A percentile compares a stretch with the other conserved stretches of the same genome.
These are phyloP conservation scores for Drosophila birchii DNA, from an alignment of 2,888 invertebrate genomes.

Conservation along the genomic window DNA sequence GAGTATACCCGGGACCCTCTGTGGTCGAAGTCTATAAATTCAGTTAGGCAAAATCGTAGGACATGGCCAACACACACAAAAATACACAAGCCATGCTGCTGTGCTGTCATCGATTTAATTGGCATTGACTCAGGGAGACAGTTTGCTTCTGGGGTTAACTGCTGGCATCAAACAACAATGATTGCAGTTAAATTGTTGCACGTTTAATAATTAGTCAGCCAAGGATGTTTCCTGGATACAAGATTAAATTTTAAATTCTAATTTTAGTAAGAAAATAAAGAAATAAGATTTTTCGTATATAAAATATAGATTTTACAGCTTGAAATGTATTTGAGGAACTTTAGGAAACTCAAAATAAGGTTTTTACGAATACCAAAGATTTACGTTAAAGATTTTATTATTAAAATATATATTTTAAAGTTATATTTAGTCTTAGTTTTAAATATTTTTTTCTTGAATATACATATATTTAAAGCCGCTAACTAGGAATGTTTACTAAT, in stretches of 20 bases:
- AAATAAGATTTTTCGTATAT: background rate
- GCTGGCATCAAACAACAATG: conserved; percentile 15
- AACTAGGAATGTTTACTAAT: background rate
- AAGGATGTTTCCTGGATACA: background rate
- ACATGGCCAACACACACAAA: conserved; percentile 14
- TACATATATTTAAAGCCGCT: background rate
- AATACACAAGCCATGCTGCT: background rate
- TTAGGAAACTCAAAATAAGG: too few relatives aligned
- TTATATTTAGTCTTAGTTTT: background rate
- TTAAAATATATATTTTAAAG: background rate
- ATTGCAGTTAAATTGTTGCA: conserved; percentile 7
- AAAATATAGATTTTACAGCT: rapidly evolving
- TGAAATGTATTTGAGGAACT: background rate
- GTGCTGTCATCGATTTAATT: conserved; percentile 32
- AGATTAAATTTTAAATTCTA: background rate
- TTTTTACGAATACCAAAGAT: background rate
- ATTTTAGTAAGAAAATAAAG: background rate
- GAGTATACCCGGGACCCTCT: background rate
- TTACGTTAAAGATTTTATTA: background rate
- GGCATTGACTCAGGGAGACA: conserved; percentile 19
- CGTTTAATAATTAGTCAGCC: background rate
- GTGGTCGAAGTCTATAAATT: conserved; percentile 43
- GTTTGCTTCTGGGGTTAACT: conserved; percentile 7
- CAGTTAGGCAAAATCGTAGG: conserved; percentile 38
- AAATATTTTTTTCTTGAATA: background rate